Conservation (phyloP, 2,888 invertebrate species). For the Leucophenga montana region DNA sequence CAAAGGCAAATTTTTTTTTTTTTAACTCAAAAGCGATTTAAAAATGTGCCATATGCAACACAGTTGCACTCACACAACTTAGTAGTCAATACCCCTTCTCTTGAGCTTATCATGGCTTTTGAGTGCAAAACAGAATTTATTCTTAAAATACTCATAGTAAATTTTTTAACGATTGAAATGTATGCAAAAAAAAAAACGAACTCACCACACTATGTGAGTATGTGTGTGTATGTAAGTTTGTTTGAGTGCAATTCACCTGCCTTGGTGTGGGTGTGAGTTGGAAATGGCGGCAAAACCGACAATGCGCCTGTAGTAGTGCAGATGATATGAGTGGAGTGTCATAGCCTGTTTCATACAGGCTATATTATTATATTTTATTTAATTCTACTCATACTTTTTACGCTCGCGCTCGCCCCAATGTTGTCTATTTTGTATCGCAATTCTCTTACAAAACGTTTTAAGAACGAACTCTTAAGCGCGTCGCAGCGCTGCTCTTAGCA, state of each 20-base stretch:
- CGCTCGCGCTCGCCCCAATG: not conserved
- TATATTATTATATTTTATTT: not conserved
- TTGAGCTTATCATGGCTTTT: no score
- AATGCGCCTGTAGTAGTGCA: conserved; percentile 28
- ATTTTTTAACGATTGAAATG: conserved; percentile 1
- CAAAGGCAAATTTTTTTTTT: not conserved
- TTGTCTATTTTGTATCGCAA: conserved; percentile 23
- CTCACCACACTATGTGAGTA: not conserved
- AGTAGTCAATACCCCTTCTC: conserved; percentile 38
- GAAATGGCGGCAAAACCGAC: conserved; percentile 17
- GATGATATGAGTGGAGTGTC: not conserved
- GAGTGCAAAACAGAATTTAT: no score
- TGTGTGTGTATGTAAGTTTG: not conserved
- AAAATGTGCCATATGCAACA: conserved; percentile 48
- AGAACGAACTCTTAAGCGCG: not conserved
- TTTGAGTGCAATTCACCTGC: conserved; percentile 36
- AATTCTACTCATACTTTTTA: conserved; percentile 13
- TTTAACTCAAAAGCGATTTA: conserved; percentile 37
- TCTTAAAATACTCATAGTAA: not conserved
- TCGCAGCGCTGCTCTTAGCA: conserved; percentile 1
- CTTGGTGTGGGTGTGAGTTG: not conserved
- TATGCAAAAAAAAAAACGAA: not conserved
- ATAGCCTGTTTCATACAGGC: not conserved
- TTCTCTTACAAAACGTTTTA: conserved; percentile 11
- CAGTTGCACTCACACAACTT: conserved; percentile 12